Percentiles rank a stretch among this genome's conserved stretches.
Evolutionary conservation across 2,113 vertebrate species (phyloP).

Genomic region (Corydoras sp.): DNA sequence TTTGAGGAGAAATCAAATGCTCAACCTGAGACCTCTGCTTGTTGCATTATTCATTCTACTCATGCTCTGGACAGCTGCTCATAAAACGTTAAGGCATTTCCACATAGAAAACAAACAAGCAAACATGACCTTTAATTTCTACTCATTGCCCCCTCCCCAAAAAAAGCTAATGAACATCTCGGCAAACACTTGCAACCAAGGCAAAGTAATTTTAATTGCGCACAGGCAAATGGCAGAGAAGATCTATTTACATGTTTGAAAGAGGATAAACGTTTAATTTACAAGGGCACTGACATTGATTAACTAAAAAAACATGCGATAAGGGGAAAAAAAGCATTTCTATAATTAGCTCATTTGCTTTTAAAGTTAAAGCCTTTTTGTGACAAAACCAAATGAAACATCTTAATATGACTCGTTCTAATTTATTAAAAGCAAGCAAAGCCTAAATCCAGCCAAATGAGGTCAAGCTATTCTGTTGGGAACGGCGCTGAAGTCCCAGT

Average conservation of each 20-base stretch:
- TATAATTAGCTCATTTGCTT: constrained; percentile 43
- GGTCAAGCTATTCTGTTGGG: too few species aligned
- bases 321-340: constrained; percentile 29
- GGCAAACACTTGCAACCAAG: constrained; percentile 61
- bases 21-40: constrained; percentile 34
- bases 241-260: constrained; percentile 54
- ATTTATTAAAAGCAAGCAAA: too few species aligned
- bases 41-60: constrained; percentile 37
- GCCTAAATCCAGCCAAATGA: too few species aligned
- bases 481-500: too few species aligned
- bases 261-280: constrained; percentile 68
- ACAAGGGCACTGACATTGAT: constrained; percentile 56
- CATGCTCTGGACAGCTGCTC: constrained; percentile 46
- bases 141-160: constrained; percentile 49
- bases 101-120: constrained; percentile 51
- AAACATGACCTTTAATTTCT: constrained; percentile 68
- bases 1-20: constrained; percentile 26
- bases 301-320: constrained; percentile 43
- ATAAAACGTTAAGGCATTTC: constrained; percentile 42
- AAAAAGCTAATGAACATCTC: constrained; percentile 67
- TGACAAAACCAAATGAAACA: constrained; percentile 29
- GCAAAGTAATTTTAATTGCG: constrained; percentile 68
- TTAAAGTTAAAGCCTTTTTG: constrained; percentile 41
- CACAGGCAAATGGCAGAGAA: constrained; percentile 51
- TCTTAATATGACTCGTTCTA: constrained; percentile 41